Evolutionary conservation across 2,113 vertebrate genomes (phyloP).

Genomic region (Girardinichthys multiradiatus): DNA sequence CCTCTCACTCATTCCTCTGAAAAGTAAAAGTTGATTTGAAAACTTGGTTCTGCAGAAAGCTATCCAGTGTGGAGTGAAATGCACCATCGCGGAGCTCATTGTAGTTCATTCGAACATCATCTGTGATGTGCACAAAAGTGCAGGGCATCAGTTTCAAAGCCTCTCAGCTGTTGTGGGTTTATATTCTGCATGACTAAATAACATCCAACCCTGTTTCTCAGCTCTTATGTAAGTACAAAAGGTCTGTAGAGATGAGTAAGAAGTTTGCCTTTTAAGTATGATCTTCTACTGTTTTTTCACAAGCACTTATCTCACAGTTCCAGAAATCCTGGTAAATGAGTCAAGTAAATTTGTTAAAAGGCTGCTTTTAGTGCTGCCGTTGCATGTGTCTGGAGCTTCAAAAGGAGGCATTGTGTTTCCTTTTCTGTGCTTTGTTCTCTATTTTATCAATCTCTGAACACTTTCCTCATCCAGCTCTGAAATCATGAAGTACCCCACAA

Average conservation of each 20-base stretch:
- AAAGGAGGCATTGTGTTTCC: conserved; percentile 31
- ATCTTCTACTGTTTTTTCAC: conserved; percentile 19
- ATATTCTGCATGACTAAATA: conserved; percentile 21
- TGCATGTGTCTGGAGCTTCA: conserved; percentile 32
- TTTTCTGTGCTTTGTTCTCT: conserved; percentile 49
- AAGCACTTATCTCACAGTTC: conserved; percentile 11
- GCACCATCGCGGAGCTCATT: conserved; percentile 39
- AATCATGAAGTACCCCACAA: conserved; percentile 38
- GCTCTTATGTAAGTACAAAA: conserved; percentile 1
- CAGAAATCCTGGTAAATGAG: conserved; percentile 47
- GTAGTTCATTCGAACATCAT: conserved; percentile 39
- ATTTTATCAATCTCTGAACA: conserved; percentile 45
- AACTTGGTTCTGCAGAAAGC: conserved; percentile 36
- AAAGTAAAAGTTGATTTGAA: conserved; percentile 38
- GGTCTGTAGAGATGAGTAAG: conserved; percentile 29
- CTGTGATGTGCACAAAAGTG: conserved; percentile 35
- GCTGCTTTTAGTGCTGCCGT: conserved; percentile 32
- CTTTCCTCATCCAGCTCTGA: conserved; percentile 24
- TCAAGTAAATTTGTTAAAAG: conserved; percentile 52
- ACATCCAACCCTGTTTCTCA: conserved; percentile 12
- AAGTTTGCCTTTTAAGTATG: conserved; percentile 41
- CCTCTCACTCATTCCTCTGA: conserved; percentile 54
- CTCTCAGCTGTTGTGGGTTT: conserved; percentile 17
- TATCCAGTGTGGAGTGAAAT: conserved; percentile 28
- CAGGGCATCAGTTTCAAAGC: conserved; percentile 20